Base-by-base conservation (phyloP, 2,888 invertebrate species). In the Kuschelorhynchus macadamiae region DNA sequence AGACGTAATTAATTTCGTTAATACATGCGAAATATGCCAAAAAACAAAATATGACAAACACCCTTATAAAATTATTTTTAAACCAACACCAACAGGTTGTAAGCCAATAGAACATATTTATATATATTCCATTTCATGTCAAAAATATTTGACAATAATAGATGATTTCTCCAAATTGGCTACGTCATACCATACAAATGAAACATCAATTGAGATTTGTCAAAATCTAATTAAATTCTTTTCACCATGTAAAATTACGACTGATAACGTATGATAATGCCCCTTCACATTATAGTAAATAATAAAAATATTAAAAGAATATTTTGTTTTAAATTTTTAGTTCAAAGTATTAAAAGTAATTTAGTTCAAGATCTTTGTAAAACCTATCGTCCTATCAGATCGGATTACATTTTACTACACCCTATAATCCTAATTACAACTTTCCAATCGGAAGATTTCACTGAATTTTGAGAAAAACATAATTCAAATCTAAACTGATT, bases 1-100 rank as follows among this genome's bases (percentile, higher is more conserved):
- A 44, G 44, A 44, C 16, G 14, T 18, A 39, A 39, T 39, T 39
- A 39, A 39, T 39, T 39, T 12, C 4, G 39, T 39, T 4, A 39
- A 39, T 5, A 39, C 11, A 14, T 39, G 39, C 11, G 39, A 39
- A 39, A 39, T 39, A 4, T 39, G 11, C 2, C 39, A n/a, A 18
- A 18, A 17, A 25, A 25, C 44, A 17, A 44, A 44, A 14, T 44
- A 44, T 11, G 44, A 44, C 16, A 44, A 25, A 7, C 25, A 25
- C 7, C 25, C 25, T 25, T 25, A 5, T 25, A 25, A 25, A 25
- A 7, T 25, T 5, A 25, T 25, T 25, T 25, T 5, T 25, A 25
- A 25, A 25, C 25, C 25, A 25, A 25, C 25, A 7, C 25, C 25
- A 3, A 25, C 25, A 25, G 25, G 25, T 5, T 7, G 4, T 5